Evolutionary conservation across 2,888 invertebrate species (phyloP).

Genomic region (Philopedon plagiatum): DNA sequence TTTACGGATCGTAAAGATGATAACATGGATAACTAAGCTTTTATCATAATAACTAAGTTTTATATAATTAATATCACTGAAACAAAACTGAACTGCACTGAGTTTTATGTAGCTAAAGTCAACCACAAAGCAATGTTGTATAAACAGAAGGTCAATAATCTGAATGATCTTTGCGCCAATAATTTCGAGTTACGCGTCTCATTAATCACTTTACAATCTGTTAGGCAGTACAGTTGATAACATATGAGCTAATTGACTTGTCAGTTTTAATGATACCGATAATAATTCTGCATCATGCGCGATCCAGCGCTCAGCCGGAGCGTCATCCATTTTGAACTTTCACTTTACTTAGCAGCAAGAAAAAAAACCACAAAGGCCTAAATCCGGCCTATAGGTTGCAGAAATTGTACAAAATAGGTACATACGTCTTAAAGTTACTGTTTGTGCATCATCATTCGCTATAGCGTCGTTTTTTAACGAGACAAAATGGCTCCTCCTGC

Average conservation of each 20-base stretch:
- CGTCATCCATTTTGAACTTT: conserved; percentile 2
- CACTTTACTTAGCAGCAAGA: background rate
- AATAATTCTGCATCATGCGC: conserved; percentile 39
- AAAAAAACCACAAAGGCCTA: too few species aligned
- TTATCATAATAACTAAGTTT: too few species aligned
- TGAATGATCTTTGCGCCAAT: conserved; percentile 44
- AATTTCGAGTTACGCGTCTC: conserved; percentile 38
- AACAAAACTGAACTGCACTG: background rate
- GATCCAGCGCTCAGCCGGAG: background rate
- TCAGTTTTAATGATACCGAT: conserved; percentile 43
- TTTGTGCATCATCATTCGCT: too few species aligned
- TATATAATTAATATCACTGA: background rate
- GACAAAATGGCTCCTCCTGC: conserved; percentile 1
- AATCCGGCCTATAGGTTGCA: too few species aligned
- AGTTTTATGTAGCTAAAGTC: background rate
- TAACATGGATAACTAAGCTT: too few species aligned
- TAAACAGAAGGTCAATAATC: conserved; percentile 50
- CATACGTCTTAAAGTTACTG: too few species aligned
- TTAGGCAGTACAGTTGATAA: conserved; percentile 34
- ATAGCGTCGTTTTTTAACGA: too few species aligned
- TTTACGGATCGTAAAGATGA: too few species aligned
- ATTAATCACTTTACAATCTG: conserved; percentile 49
- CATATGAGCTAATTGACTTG: conserved; percentile 43
- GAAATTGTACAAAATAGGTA: too few species aligned
- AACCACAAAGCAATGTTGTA: conserved; percentile 29